Conservation (phyloP, 2,113 vertebrate genomes). For the Austrofundulus limnaeus region DNA sequence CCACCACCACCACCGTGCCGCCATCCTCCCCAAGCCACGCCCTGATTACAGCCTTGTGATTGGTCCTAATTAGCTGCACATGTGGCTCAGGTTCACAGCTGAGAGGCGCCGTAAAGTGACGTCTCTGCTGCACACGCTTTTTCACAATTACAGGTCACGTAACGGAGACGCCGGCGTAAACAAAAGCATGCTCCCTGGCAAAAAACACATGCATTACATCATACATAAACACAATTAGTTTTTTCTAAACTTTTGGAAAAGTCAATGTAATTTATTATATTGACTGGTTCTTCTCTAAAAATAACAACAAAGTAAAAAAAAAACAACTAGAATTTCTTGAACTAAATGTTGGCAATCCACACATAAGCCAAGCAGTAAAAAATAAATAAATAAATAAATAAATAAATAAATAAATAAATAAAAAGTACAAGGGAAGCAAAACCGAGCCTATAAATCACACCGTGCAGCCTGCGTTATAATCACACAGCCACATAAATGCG, state of each 20-base stretch:
- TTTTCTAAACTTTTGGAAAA: constrained; percentile 13
- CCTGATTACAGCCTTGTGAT: constrained; percentile 77
- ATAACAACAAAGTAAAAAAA: constrained; percentile 40
- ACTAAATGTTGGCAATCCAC: constrained; percentile 51
- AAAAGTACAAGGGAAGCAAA: constrained; percentile 45
- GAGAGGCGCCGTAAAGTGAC: constrained; percentile 26
- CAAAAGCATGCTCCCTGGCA: neutral
- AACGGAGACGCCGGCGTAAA: neutral
- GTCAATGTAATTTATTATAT: constrained; percentile 8
- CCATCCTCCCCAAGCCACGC: constrained; percentile 46
- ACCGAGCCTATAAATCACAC: constrained; percentile 65
- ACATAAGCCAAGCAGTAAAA: constrained; percentile 37
- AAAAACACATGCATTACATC: neutral
- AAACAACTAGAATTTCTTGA: constrained; percentile 35
- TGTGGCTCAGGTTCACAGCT: constrained; percentile 66
- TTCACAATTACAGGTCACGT: neutral
- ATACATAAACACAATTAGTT: neutral
- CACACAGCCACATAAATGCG: constrained; percentile 58
- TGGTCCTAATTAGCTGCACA: constrained; percentile 78
- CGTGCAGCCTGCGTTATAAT: constrained; percentile 54
- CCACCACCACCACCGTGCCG: constrained; percentile 46
- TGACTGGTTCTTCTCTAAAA: constrained; percentile 53
- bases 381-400: constrained; percentile 35
- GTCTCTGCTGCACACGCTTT: constrained; percentile 8
- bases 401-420: constrained; percentile 44